Evolutionary conservation across 2,797 vertebrate species (phyloP), one percentile per base, ranked within the genome.

Genomic region (Eutrigla gurnardus): DNA sequence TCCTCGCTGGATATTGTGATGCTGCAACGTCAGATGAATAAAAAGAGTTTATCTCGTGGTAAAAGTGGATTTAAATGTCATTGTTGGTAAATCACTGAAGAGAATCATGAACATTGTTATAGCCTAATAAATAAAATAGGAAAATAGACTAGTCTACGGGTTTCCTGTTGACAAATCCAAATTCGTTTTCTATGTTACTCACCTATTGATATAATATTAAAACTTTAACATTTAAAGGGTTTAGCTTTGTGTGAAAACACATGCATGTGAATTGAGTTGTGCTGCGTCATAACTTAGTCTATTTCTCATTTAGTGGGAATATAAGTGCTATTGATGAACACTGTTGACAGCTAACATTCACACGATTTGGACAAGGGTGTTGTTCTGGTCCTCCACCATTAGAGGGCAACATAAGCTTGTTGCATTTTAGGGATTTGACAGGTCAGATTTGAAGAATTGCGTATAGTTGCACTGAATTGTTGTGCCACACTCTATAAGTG

Each of bases 271-370:
- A 32, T 36, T 47, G 7, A 46, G 1, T n/a, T 45, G 14, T 12
- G 10, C 25, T 32, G 36, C 42, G 49, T 53, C 1, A 13, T 10
- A 36, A 37, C 7, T 46, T 49, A 6, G 25, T 25, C 25, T 25
- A 42, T 7, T 42, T 42, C 18, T 18, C 6, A 53, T 58, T 37
- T 15, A 8, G 4, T 9, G 6, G 18, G 6, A 15, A 11, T 15
- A 3, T 5, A 17, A 42, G 12, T 45, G 14, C 15, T 45, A 36
- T 25, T 1, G 25, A 25, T 25, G 25, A 25, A 25, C 52, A 58
- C 9, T 71, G 64, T 58, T 75, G 70, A 80, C 25, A 15, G 45
- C 39, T 18, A 10, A 68, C 59, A 70, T 77, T 75, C 37, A 43
- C 25, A 7, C n/a, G 5, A 63, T 69, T 77, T 9, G 59, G 12